These are phyloP conservation scores for Rhadinocentrus ornatus DNA, from an alignment of 2,797 vertebrate genomes.

Conservation along the genomic window DNA sequence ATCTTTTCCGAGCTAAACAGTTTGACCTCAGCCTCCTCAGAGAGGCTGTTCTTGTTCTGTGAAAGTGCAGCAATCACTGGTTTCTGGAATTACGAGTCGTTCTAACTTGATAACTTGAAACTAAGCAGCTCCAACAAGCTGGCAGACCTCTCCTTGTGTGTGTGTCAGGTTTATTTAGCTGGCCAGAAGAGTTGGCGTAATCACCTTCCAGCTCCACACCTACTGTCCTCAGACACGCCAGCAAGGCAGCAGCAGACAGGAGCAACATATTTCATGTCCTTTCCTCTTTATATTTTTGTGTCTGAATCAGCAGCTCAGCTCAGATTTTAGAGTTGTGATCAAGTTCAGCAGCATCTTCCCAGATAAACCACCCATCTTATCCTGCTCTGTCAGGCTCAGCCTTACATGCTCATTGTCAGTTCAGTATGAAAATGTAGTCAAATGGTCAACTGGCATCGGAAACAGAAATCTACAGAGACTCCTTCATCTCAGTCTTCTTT, in stretches of 20 bases:
- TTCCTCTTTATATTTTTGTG: slow-evolving; percentile 24
- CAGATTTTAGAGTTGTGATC: slow-evolving; percentile 45
- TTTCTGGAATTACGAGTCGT: slow-evolving; percentile 17
- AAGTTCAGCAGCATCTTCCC: slow-evolving; percentile 30
- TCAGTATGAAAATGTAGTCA: slow-evolving; percentile 79
- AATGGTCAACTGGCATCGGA: slow-evolving; percentile 70
- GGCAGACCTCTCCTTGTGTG: background rate
- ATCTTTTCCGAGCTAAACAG: background rate
- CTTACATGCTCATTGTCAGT: slow-evolving; percentile 29
- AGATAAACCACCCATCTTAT: slow-evolving; percentile 51
- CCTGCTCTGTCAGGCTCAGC: slow-evolving; percentile 33
- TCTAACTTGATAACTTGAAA: slow-evolving; percentile 31
- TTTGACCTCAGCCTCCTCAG: background rate
- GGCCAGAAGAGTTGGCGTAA: slow-evolving; percentile 42
- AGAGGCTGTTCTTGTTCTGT: background rate
- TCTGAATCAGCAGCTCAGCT: slow-evolving; percentile 16
- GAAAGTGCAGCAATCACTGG: background rate
- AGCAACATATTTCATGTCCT: slow-evolving; percentile 21
- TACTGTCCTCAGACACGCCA: slow-evolving; percentile 59
- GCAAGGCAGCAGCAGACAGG: slow-evolving; percentile 34
- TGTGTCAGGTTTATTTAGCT: slow-evolving; percentile 50
- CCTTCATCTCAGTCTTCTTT: slow-evolving; percentile 6
- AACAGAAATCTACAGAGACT: slow-evolving; percentile 33
- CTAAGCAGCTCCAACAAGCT: slow-evolving; percentile 24
- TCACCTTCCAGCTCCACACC: slow-evolving; percentile 66